A percentile compares a stretch with the other conserved stretches of the same genome.
Conservation (phyloP, 2,888 invertebrate species). For the Autographa gamma region DNA sequence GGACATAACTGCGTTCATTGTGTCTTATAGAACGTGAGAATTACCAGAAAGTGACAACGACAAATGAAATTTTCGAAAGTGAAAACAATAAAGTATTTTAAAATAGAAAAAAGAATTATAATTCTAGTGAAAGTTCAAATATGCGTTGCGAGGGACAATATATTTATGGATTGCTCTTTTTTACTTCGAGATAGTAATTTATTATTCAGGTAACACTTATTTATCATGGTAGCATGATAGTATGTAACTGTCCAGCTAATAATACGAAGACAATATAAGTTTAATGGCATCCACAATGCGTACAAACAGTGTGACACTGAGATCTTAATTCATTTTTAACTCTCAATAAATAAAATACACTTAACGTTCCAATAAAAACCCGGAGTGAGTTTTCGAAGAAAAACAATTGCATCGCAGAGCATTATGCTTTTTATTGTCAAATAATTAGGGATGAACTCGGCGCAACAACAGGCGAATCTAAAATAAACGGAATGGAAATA, state of each 20-base stretch:
- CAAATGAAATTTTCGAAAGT: conserved; percentile 56
- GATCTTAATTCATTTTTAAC: conserved; percentile 73
- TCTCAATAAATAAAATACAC: conserved; percentile 79
- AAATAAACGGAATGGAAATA: conserved; percentile 69
- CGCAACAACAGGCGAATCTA: conserved; percentile 66
- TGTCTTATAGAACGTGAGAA: conserved; percentile 80
- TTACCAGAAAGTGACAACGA: conserved; percentile 61
- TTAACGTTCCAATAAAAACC: conserved; percentile 80
- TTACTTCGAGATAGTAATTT: conserved; percentile 14
- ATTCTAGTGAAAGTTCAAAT: conserved; percentile 49
- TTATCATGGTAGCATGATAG: conserved; percentile 10
- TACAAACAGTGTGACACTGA: conserved; percentile 31
- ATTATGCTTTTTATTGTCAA: conserved; percentile 78
- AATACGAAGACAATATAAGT: conserved; percentile 6
- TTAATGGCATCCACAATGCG: conserved; percentile 17
- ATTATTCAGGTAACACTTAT: conserved; percentile 22
- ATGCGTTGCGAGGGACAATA: conserved; percentile 24
- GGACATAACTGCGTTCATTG: conserved; percentile 71
- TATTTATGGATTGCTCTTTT: conserved; percentile 34
- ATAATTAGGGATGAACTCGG: conserved; percentile 77
- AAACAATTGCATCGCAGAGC: conserved; percentile 72
- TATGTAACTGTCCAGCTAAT: conserved; percentile 31
- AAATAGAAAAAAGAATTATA: conserved; percentile 26
- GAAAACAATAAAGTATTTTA: conserved; percentile 42
- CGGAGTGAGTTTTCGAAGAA: conserved; percentile 65